Conservation (phyloP, 1,140 invertebrate genomes). For the Brachionus manjavacas region DNA sequence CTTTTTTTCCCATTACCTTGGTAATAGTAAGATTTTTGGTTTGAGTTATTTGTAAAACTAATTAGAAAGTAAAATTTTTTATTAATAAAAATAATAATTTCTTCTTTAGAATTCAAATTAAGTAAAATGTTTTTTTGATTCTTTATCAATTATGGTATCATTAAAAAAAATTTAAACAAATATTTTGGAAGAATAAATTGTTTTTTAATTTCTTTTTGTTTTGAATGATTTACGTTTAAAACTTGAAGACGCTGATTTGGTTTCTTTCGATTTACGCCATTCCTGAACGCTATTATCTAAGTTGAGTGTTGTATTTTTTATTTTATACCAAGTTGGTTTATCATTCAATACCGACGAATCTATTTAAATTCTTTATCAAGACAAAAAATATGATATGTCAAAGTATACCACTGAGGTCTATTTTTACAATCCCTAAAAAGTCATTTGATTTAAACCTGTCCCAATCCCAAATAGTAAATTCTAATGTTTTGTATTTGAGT, state of each 20-base stretch:
- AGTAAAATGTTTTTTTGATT: no score
- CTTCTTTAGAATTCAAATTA: no score
- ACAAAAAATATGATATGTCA: background rate
- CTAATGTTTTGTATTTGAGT: constrained; percentile 60
- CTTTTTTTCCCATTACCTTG: no score
- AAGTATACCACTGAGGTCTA: constrained; percentile 61
- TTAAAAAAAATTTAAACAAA: no score
- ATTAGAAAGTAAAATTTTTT: no score
- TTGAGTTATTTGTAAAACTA: no score
- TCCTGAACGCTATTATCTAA: background rate
- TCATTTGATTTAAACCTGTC: constrained; percentile 62
- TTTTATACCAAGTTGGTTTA: constrained; percentile 6
- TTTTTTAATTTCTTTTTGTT: background rate
- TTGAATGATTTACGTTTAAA: background rate
- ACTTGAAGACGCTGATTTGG: background rate
- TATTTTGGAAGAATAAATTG: background rate
- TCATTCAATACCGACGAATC: background rate
- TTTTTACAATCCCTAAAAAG: constrained; percentile 63
- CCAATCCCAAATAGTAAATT: constrained; percentile 66
- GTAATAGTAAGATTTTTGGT: no score
- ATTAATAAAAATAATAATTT: no score
- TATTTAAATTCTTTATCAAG: background rate
- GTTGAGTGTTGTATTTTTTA: background rate
- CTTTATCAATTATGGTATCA: no score
- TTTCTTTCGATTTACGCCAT: background rate